phyloP scores from a whole-genome alignment of 2,888 invertebrate species.

The Rhagonycha fulva region DNA sequence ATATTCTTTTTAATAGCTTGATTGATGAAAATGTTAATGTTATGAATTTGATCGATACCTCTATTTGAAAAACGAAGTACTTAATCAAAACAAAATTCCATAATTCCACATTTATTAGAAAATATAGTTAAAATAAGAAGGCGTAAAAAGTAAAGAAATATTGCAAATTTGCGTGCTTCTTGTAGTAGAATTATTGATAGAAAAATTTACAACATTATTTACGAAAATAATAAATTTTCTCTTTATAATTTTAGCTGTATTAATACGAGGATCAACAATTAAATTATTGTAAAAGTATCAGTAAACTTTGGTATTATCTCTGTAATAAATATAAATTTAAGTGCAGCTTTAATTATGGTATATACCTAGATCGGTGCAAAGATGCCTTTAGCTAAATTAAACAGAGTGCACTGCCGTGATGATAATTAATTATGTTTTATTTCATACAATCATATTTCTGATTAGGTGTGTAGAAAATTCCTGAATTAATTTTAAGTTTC shows the following conservation, averaged over 20 bases:
- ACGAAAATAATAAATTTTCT: neutral
- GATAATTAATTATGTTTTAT: constrained; percentile 17
- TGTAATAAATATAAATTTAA: neutral
- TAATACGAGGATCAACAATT: neutral
- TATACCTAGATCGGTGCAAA: constrained; percentile 2
- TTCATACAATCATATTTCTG: constrained; percentile 11
- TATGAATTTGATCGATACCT: neutral
- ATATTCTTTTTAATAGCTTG: neutral
- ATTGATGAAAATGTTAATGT: neutral
- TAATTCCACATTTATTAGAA: constrained; percentile 16
- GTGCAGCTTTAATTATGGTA: neutral
- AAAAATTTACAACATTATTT: neutral
- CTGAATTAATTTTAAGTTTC: neutral
- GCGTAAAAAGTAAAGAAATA: constrained; percentile 24
- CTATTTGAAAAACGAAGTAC: neutral
- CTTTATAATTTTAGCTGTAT: neutral
- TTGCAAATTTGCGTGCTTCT: constrained; percentile 24
- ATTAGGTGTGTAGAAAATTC: neutral
- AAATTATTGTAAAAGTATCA: neutral
- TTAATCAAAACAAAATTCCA: neutral
- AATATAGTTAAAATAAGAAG: constrained; percentile 16
- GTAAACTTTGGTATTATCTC: neutral
- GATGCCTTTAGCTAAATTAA: constrained; percentile 17
- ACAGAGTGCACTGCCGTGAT: constrained; percentile 7
- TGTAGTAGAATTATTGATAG: constrained; percentile 12